These are phyloP conservation scores for Astreopora myriophthalma DNA, from an alignment of 64 coral and sea anemone species.

Conservation along the genomic window DNA sequence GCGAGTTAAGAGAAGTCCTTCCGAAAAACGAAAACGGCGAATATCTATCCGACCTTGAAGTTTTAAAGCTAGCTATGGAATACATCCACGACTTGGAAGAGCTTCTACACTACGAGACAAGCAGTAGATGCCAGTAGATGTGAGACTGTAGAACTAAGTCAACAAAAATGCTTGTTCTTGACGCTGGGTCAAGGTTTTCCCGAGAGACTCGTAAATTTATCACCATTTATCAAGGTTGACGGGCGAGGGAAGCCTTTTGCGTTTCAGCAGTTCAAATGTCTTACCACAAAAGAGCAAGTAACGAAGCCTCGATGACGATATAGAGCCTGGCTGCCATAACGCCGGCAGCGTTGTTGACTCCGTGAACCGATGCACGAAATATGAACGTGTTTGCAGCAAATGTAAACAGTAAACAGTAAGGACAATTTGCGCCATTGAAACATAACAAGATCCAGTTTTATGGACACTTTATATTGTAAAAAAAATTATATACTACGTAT, in stretches of 20 bases:
- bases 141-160: not conserved
- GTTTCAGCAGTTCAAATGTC: too few relatives aligned
- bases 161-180: not conserved
- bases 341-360: too few relatives aligned
- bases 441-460: constrained; percentile 6
- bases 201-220: not conserved
- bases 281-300: not conserved
- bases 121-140: not conserved
- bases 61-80: constrained; percentile 24
- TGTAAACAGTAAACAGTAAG: not conserved
- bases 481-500: constrained; percentile 40
- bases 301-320: not conserved
- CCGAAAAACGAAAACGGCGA: not conserved
- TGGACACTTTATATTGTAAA: not conserved
- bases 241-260: too few relatives aligned
- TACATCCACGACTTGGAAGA: constrained; percentile 17
- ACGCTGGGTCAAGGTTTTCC: not conserved
- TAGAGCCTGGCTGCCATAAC: too few relatives aligned
- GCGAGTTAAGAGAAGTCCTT: not conserved
- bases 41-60: constrained; percentile 12
- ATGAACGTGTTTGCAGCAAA: not conserved
- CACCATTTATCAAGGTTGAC: too few relatives aligned
- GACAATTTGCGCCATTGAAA: not conserved
- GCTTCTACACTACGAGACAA: constrained; percentile 4
- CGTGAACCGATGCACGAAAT: not conserved